Evolutionary conservation across 2,113 vertebrate genomes (phyloP).

Genomic region (Australoheros scitulus): DNA sequence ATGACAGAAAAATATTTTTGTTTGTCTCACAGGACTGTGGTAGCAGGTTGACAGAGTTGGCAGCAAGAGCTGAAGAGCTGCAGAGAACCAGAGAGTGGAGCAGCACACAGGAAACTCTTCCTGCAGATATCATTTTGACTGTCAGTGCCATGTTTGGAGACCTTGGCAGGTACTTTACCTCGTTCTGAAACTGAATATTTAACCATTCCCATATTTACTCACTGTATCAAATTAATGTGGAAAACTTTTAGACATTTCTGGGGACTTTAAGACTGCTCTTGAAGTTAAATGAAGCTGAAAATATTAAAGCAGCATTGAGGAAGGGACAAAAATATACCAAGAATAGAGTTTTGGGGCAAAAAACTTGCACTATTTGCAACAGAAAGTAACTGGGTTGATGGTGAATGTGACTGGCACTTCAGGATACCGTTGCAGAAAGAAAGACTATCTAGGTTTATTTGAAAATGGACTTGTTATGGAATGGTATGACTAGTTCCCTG

Average conservation of each 20-base stretch:
- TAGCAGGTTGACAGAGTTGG: conserved; percentile 11
- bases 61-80: conserved; percentile 11
- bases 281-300: background rate
- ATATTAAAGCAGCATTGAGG: background rate
- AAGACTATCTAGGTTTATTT: background rate
- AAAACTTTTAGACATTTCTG: background rate
- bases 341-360: background rate
- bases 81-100: conserved; percentile 12
- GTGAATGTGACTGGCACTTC: background rate
- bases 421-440: background rate
- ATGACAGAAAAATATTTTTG: background rate
- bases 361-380: background rate
- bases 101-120: background rate
- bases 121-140: conserved; percentile 11
- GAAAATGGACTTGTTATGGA: background rate
- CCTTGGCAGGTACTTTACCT: conserved; percentile 40
- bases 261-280: background rate
- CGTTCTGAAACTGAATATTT: background rate
- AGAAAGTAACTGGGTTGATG: background rate
- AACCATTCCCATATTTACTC: background rate
- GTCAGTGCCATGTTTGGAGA: conserved; percentile 19
- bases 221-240: background rate
- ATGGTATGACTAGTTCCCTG: background rate
- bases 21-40: conserved; percentile 43
- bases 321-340: background rate